A percentile compares a stretch with the other conserved stretches of the same genome.
phyloP scores from a whole-genome alignment of 2,113 vertebrate species.

The Phyllopteryx taeniolatus region DNA sequence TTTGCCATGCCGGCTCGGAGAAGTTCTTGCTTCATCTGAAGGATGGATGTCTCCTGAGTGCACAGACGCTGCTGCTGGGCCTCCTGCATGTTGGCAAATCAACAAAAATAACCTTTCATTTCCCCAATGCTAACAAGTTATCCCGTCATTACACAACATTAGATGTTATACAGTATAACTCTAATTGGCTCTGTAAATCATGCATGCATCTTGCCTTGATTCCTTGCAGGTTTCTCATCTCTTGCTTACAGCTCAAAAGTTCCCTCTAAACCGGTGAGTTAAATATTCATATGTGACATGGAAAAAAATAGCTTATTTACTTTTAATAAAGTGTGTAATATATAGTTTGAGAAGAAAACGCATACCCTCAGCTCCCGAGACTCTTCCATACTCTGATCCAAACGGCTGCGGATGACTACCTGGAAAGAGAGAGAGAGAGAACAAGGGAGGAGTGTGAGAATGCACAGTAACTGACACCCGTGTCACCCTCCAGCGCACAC shows the following conservation, averaged over 20 bases:
- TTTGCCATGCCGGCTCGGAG: conserved; percentile 85
- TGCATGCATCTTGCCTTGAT: conserved; percentile 81
- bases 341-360: conserved; percentile 1
- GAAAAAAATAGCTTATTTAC: neutral
- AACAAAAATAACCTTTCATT: neutral
- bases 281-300: conserved; percentile 21
- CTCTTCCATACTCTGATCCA: conserved; percentile 95
- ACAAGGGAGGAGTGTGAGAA: conserved; percentile 28
- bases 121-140: neutral
- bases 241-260: conserved; percentile 87
- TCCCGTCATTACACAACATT: neutral
- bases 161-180: neutral
- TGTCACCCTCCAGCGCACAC: conserved; percentile 34
- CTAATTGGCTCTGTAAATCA: neutral
- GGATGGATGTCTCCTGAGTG: conserved; percentile 85
- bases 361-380: conserved; percentile 89
- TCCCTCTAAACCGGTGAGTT: conserved; percentile 79
- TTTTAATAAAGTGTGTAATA: neutral
- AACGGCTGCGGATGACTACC: conserved; percentile 86
- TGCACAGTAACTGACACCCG: conserved; percentile 53
- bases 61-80: conserved; percentile 90
- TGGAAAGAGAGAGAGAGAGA: conserved; percentile 51
- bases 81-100: conserved; percentile 70
- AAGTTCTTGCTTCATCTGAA: conserved; percentile 95
- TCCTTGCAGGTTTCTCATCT: conserved; percentile 87